These are phyloP conservation scores for Butastur rufipennis DNA, from an alignment of 2,113 vertebrate species.

Conservation along the genomic window DNA sequence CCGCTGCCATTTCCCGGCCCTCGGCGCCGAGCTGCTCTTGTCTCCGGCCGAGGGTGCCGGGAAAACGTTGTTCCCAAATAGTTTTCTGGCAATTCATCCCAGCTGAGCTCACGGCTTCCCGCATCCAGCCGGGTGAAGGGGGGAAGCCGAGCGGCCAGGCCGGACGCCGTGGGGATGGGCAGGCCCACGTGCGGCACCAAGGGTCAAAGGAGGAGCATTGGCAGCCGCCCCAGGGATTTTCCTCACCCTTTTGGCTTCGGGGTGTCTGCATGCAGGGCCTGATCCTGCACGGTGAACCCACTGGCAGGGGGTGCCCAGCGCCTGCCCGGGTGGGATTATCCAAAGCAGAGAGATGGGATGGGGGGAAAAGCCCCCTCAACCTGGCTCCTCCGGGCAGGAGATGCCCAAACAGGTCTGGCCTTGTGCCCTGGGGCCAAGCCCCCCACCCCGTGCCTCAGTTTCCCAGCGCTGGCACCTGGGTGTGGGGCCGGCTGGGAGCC, in stretches of 20 bases:
- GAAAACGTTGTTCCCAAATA: neutral
- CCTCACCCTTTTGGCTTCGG: neutral
- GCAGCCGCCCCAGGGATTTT: neutral
- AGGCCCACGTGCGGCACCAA: neutral
- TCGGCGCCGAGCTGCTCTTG: neutral
- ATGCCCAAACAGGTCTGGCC: neutral
- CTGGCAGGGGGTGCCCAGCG: neutral
- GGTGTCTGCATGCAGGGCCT: neutral
- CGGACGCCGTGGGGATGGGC: neutral
- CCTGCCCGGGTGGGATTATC: neutral
- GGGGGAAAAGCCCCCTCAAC: neutral
- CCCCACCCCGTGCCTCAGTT: neutral
- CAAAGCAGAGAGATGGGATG: neutral
- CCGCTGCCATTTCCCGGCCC: neutral
- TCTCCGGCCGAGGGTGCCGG: neutral
- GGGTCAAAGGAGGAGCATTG: accelerated
- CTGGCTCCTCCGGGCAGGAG: accelerated
- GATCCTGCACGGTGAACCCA: neutral
- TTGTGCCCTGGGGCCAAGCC: accelerated
- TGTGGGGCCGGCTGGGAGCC: neutral
- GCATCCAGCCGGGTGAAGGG: neutral
- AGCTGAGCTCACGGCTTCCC: neutral
- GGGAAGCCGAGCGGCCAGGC: neutral
- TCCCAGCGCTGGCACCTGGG: neutral
- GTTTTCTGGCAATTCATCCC: neutral